A percentile compares a stretch with the other conserved stretches of the same genome.
These are phyloP conservation scores for Taenaris catops DNA, from an alignment of 2,888 invertebrate genomes.

Conservation along the genomic window DNA sequence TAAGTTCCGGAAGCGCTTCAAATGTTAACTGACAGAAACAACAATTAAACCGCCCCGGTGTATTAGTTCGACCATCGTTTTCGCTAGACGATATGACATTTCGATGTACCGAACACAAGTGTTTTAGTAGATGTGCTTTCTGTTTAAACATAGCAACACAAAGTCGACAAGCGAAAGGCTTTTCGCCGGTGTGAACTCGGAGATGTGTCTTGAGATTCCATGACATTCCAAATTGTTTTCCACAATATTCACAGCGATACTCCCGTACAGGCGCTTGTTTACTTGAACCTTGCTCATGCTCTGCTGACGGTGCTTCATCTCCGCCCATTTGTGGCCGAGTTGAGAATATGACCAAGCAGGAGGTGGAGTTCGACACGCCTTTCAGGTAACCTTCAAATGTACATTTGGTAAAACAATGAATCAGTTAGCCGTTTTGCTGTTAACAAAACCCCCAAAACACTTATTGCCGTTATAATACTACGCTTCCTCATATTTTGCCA, in stretches of 20 bases:
- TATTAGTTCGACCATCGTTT: slow-evolving; percentile 82
- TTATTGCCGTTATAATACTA: no score
- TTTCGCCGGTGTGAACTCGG: slow-evolving; percentile 93
- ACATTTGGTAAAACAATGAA: no score
- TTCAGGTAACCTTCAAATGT: no score
- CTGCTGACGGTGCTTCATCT: slow-evolving; percentile 62
- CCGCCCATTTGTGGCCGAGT: slow-evolving; percentile 84
- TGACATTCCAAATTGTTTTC: slow-evolving; percentile 95
- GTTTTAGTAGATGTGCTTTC: slow-evolving; percentile 92
- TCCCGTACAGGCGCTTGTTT: slow-evolving; percentile 86
- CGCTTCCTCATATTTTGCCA: no score
- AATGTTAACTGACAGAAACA: slow-evolving; percentile 93
- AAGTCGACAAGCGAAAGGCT: slow-evolving; percentile 92
- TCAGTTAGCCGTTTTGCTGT: no score
- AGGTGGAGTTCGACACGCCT: slow-evolving; percentile 99
- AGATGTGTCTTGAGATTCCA: slow-evolving; percentile 95
- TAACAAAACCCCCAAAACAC: no score
- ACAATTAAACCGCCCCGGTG: slow-evolving; percentile 87
- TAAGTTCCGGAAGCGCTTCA: slow-evolving; percentile 91
- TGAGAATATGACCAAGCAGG: slow-evolving; percentile 96
- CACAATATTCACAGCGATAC: slow-evolving; percentile 93
- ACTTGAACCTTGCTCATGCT: slow-evolving; percentile 76
- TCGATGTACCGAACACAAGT: slow-evolving; percentile 93
- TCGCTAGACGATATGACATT: slow-evolving; percentile 92
- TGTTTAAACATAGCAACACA: slow-evolving; percentile 96